Evolutionary conservation across 2,888 invertebrate genomes (phyloP).

Genomic region (Pharmacophagus antenor): DNA sequence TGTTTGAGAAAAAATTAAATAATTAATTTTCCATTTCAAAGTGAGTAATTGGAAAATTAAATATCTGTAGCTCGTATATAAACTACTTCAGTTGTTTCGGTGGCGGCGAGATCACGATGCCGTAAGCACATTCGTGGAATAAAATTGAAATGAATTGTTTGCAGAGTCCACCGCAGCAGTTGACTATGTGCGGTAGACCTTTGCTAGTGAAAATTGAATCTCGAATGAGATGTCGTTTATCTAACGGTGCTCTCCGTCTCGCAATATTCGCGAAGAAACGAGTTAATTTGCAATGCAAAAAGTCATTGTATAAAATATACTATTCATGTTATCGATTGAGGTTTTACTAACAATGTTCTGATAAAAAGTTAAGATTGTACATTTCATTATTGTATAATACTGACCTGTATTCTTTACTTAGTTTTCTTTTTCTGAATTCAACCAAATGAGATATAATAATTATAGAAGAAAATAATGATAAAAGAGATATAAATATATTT

Average conservation of each 20-base stretch:
- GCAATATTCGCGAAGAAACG: too few relatives aligned
- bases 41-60: background rate
- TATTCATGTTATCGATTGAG: background rate
- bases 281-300: slow-evolving; percentile 15
- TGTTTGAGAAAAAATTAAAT: too few relatives aligned
- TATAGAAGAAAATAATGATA: too few relatives aligned
- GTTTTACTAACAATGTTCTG: background rate
- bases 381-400: too few relatives aligned
- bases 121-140: slow-evolving; percentile 52
- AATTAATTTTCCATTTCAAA: too few relatives aligned
- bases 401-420: too few relatives aligned
- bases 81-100: background rate
- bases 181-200: slow-evolving; percentile 61
- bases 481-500: too few relatives aligned
- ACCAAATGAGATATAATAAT: too few relatives aligned
- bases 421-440: background rate
- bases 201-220: slow-evolving; percentile 64
- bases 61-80: background rate
- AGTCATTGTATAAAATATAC: background rate
- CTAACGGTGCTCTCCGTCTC: slow-evolving; percentile 9
- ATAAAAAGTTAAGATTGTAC: background rate
- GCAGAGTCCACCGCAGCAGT: slow-evolving; percentile 54
- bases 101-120: slow-evolving; percentile 36
- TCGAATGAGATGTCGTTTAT: slow-evolving; percentile 59
- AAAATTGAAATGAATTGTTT: slow-evolving; percentile 76